Percentiles rank a stretch among this genome's conserved stretches.
Conservation (phyloP, 2,797 vertebrate species). For the Ambastaia sidthimunki region DNA sequence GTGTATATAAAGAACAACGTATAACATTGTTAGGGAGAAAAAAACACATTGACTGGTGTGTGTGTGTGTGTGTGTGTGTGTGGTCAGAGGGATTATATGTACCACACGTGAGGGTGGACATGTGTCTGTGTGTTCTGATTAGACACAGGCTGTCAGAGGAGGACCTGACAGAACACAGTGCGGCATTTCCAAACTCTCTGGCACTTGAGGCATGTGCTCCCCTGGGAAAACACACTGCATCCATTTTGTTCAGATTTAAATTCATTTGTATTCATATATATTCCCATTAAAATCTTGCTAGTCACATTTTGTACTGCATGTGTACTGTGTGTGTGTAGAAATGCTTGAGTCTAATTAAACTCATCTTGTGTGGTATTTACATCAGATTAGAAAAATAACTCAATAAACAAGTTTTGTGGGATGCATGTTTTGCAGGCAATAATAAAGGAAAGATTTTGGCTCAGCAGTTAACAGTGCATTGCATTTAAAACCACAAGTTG, state of each 20-base stretch:
- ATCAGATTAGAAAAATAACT: conserved; percentile 47
- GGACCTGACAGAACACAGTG: conserved; percentile 50
- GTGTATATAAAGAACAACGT: not conserved
- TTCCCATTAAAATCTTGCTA: not conserved
- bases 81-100: conserved; percentile 4
- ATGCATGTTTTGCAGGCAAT: conserved; percentile 45
- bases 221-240: conserved; percentile 13
- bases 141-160: conserved; percentile 34
- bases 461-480: conserved; percentile 62
- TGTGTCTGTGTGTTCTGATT: conserved; percentile 35
- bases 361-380: conserved; percentile 58
- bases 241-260: not conserved
- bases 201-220: conserved; percentile 46
- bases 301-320: not conserved
- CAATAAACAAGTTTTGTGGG: conserved; percentile 46
- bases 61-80: conserved; percentile 11
- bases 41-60: too few relatives aligned
- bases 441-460: conserved; percentile 51
- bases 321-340: conserved; percentile 22
- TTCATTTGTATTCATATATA: not conserved
- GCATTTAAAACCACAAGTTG: conserved; percentile 12
- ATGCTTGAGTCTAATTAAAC: conserved; percentile 40
- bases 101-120: not conserved
- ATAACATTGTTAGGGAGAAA: not conserved
- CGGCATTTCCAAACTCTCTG: conserved; percentile 33